Evolutionary conservation across 2,888 invertebrate species (phyloP).

Genomic region (Nezara viridula): DNA sequence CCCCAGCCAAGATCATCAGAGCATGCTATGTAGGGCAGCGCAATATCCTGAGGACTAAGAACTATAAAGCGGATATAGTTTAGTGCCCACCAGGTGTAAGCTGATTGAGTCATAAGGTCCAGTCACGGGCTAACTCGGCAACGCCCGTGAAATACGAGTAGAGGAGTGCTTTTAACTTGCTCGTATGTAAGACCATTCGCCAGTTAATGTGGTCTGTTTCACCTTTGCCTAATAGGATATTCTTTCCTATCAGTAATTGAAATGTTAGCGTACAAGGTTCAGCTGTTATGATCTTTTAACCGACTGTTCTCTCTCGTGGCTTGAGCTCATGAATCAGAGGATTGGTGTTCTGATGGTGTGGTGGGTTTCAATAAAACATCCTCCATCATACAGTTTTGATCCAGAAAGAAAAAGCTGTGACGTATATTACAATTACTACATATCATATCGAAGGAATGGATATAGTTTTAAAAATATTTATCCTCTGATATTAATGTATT

Average conservation of each 20-base stretch:
- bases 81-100: conserved; percentile 37
- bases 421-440: too few species aligned
- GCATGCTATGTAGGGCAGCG: background rate
- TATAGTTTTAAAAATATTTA: too few species aligned
- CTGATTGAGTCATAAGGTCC: conserved; percentile 34
- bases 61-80: conserved; percentile 34
- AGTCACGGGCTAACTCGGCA: conserved; percentile 31
- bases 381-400: too few species aligned
- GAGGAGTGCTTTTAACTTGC: conserved; percentile 8
- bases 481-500: too few species aligned
- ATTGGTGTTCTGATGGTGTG: too few species aligned
- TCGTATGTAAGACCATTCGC: conserved; percentile 3
- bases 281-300: background rate
- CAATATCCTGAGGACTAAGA: background rate
- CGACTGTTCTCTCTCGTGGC: background rate
- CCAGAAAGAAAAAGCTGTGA: too few species aligned
- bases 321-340: too few species aligned
- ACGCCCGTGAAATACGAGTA: conserved; percentile 36
- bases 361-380: too few species aligned
- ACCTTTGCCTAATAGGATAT: conserved; percentile 40
- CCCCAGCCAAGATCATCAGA: background rate
- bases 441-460: too few species aligned
- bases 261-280: conserved; percentile 5
- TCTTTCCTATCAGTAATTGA: conserved; percentile 36
- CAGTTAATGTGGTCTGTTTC: background rate